Percentiles rank a stretch among this genome's conserved stretches.
Conservation (phyloP, 2,113 vertebrate species). For the Rousettus leschenaultii region DNA sequence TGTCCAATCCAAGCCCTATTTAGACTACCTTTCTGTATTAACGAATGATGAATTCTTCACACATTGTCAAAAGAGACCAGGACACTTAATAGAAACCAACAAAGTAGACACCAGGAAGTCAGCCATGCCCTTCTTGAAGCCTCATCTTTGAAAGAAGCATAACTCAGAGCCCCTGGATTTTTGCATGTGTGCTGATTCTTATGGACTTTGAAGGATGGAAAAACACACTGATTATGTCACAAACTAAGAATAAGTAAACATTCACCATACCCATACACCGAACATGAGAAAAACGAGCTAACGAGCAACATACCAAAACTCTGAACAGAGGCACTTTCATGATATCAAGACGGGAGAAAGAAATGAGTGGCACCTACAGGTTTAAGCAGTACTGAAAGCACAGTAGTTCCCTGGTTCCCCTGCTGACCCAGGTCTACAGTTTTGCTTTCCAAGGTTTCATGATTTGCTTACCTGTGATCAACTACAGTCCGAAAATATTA, state of each 20-base stretch:
- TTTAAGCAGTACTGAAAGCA: neutral
- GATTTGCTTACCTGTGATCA: too few species aligned
- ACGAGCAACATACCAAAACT: neutral
- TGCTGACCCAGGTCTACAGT: too few species aligned
- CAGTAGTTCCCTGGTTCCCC: neutral
- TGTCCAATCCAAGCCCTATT: neutral
- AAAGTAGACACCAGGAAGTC: neutral
- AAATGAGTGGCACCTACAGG: neutral
- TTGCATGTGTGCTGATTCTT: neutral
- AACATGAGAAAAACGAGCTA: neutral
- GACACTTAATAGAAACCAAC: neutral
- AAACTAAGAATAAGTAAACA: neutral
- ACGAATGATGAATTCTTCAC: neutral
- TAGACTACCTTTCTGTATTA: neutral
- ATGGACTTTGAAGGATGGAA: neutral
- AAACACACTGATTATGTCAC: neutral
- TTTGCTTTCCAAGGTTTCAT: neutral
- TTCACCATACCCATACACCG: neutral
- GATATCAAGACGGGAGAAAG: neutral
- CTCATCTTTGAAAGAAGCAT: neutral
- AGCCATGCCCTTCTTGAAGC: neutral
- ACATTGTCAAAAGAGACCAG: neutral
- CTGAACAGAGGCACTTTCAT: neutral
- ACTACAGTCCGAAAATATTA: neutral
- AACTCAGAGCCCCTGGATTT: neutral